Evolutionary conservation across 2,888 invertebrate species (phyloP), one percentile per base, ranked within the genome.

Genomic region (Atethmia centrago): DNA sequence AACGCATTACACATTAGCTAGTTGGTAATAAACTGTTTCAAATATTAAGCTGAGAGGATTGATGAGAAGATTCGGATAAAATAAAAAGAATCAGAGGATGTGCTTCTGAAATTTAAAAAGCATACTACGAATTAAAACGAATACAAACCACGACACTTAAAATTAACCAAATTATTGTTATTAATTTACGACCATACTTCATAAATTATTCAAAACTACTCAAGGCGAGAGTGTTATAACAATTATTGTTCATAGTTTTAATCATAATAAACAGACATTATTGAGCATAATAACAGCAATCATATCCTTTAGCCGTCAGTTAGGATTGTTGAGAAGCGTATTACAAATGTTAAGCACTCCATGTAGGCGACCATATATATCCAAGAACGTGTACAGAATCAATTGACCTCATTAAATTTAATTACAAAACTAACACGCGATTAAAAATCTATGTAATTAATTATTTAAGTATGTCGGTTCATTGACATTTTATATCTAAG

Each of bases 401-500:
- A 79, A 79, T 71, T 79, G 85, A 87, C 85, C 85, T 74, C 71
- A 77, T 88, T 86, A 80, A 68, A 67, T 64, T 81, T 86, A 74
- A 85, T 85, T 80, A 87, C 86, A 80, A 80, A 88, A 85, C 83
- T 71, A 82, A 85, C 84, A 83, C 69, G 77, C 80, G 77, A 87
- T 88, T 82, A 83, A 83, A 83, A 77, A 69, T 53, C 42, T 71
- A 72, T 71, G 63, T 86, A 82, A 87, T 87, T 87, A 85, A 85
- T 87, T 81, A 79, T 74, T 65, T 64, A 84, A 82, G 80, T 86
- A 72, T 88, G 85, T 82, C 88, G 80, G 93, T 92, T 92, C 93
- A 88, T 89, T 92, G 93, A 92, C 93, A 89, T 89, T 85, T 82
- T 85, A 85, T 92, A 91, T 92, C 90, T 83, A 81, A 87, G 88